phyloP scores from a whole-genome alignment of 2,888 invertebrate genomes.

The Xestia c-nigrum region DNA sequence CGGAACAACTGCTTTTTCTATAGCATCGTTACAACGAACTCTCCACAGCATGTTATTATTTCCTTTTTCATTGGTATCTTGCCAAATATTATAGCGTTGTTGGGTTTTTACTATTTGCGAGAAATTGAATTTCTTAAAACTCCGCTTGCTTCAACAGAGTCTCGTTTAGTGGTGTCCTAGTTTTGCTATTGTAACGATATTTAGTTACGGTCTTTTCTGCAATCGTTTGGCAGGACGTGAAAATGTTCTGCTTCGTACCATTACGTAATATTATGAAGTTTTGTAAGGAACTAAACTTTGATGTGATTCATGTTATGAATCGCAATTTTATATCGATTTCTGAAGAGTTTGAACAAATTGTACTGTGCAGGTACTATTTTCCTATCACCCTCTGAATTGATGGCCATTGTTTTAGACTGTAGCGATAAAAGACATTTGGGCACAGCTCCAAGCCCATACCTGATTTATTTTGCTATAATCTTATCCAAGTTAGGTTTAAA shows the following conservation, averaged over 20 bases:
- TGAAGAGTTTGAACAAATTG: not conserved
- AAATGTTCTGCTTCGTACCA: not conserved
- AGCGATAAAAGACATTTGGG: constrained; percentile 42
- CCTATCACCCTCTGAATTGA: constrained; percentile 12
- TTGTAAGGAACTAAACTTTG: not conserved
- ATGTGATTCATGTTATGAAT: not conserved
- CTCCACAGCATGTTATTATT: constrained; percentile 43
- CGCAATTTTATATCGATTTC: not conserved
- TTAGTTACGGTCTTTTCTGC: constrained; percentile 29
- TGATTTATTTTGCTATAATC: constrained; percentile 49
- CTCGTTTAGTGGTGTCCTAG: constrained; percentile 58
- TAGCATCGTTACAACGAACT: constrained; percentile 43
- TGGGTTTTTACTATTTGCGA: constrained; percentile 54
- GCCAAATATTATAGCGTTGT: constrained; percentile 64
- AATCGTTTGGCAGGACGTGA: constrained; percentile 31
- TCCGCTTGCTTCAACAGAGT: constrained; percentile 49
- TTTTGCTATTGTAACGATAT: constrained; percentile 51
- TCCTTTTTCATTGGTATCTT: constrained; percentile 65
- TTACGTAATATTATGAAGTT: not conserved
- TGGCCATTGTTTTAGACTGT: constrained; percentile 29
- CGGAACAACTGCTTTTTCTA: constrained; percentile 47
- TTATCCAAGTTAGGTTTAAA: constrained; percentile 25
- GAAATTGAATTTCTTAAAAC: constrained; percentile 66
- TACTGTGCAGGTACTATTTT: not conserved
- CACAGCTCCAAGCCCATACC: constrained; percentile 42